phyloP scores from a whole-genome alignment of 2,888 invertebrate species.

The Steinernema hermaphroditum region DNA sequence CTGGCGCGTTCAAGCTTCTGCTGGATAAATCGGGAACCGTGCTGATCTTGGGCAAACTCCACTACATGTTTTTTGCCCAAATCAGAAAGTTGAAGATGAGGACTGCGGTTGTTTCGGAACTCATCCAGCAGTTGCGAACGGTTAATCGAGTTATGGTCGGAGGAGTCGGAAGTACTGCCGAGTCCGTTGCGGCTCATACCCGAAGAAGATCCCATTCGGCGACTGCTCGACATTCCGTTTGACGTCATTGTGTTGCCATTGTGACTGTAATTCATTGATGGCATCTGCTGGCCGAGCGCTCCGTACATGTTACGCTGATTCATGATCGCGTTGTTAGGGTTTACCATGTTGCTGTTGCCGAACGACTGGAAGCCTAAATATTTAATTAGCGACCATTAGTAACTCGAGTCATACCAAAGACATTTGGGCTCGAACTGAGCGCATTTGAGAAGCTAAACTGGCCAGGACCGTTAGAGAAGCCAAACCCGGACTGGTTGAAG shows the following conservation, averaged over 20 bases:
- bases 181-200: conserved; percentile 5
- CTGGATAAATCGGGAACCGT: conserved; percentile 93
- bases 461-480: conserved; percentile 34
- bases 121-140: conserved; percentile 91
- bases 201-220: background rate
- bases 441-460: conserved; percentile 45
- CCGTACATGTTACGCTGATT: background rate
- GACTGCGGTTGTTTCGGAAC: conserved; percentile 74
- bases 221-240: background rate
- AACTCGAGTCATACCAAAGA: conserved; percentile 32
- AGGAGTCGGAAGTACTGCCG: background rate
- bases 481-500: conserved; percentile 25
- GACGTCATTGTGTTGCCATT: background rate
- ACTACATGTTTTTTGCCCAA: conserved; percentile 96
- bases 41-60: conserved; percentile 98
- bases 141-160: conserved; percentile 20
- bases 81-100: conserved; percentile 78
- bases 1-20: conserved; percentile 97
- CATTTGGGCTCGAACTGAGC: conserved; percentile 39
- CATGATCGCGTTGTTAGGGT: background rate
- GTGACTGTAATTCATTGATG: conserved; percentile 15
- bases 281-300: background rate
- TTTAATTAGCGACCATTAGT: background rate
- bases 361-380: background rate
- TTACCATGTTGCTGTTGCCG: conserved; percentile 3